These are phyloP conservation scores for Bombus superbus DNA, from an alignment of 1,140 invertebrate genomes.

Conservation along the genomic window DNA sequence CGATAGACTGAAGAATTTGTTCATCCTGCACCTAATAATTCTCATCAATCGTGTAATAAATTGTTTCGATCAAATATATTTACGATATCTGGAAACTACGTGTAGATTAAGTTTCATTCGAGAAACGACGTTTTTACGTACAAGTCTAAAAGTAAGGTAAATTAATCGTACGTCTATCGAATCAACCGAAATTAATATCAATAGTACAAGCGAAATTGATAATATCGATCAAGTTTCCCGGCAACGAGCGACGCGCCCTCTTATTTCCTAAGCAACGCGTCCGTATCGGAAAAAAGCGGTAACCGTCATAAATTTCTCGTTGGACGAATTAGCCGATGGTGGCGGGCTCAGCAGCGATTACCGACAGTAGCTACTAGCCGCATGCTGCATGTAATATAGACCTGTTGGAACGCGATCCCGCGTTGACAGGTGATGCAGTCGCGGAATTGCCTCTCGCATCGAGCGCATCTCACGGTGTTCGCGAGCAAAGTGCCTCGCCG, in stretches of 20 bases:
- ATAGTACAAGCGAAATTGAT: background rate
- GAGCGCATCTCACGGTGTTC: constrained; percentile 53
- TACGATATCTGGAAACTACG: too few relatives aligned
- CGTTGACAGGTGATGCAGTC: constrained; percentile 74
- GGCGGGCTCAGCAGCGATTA: constrained; percentile 22
- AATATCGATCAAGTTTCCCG: background rate
- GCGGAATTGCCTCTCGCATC: constrained; percentile 69
- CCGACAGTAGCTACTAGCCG: constrained; percentile 2
- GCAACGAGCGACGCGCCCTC: too few relatives aligned
- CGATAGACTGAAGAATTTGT: too few relatives aligned
- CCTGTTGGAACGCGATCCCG: constrained; percentile 65
- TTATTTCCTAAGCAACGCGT: background rate
- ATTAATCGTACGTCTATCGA: too few relatives aligned
- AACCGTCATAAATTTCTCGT: constrained; percentile 34
- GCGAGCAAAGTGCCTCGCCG: constrained; percentile 56
- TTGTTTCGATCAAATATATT: too few relatives aligned
- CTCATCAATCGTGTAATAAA: too few relatives aligned
- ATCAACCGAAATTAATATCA: too few relatives aligned
- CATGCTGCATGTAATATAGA: constrained; percentile 70
- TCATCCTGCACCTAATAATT: too few relatives aligned
- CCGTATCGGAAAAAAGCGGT: background rate
- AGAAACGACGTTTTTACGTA: too few relatives aligned
- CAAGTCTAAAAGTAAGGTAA: too few relatives aligned
- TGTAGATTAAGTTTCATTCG: too few relatives aligned
- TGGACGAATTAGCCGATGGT: constrained; percentile 30